These are phyloP conservation scores for Leptinotarsa defecta DNA, from an alignment of 1,140 invertebrate species.

Conservation along the genomic window DNA sequence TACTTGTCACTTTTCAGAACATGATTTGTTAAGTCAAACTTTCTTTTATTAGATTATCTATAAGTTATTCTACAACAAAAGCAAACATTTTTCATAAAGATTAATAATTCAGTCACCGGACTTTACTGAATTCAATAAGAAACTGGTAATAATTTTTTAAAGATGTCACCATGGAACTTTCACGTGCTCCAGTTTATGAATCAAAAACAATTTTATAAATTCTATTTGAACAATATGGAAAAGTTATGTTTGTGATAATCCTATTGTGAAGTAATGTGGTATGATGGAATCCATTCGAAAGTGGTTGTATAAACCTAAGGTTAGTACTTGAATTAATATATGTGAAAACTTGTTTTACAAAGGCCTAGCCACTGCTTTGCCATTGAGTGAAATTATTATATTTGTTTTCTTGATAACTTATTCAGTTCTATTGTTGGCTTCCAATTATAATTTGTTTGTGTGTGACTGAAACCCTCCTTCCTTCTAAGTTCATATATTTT, in stretches of 20 bases:
- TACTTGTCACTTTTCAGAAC: not conserved
- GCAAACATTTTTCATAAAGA: not conserved
- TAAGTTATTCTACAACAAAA: conserved; percentile 1
- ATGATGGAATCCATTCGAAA: conserved; percentile 86
- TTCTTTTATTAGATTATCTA: conserved; percentile 1
- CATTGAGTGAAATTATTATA: no score
- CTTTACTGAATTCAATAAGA: not conserved
- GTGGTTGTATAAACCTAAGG: conserved; percentile 91
- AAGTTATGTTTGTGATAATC: not conserved
- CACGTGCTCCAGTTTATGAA: conserved; percentile 4
- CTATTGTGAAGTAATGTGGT: not conserved
- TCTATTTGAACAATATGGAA: conserved; percentile 7
- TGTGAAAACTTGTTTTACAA: no score
- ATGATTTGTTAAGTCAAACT: conserved; percentile 1
- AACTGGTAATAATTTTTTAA: not conserved
- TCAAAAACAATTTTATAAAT: not conserved
- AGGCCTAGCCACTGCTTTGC: no score
- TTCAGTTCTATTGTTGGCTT: no score
- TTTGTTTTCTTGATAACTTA: no score
- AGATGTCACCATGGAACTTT: conserved; percentile 16
- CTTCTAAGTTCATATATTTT: no score
- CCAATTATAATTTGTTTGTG: no score
- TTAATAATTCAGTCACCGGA: not conserved
- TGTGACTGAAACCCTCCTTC: no score
- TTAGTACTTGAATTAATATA: conserved; percentile 54